Conservation (phyloP, 2,888 invertebrate genomes). For the Esperia sulphurella region DNA sequence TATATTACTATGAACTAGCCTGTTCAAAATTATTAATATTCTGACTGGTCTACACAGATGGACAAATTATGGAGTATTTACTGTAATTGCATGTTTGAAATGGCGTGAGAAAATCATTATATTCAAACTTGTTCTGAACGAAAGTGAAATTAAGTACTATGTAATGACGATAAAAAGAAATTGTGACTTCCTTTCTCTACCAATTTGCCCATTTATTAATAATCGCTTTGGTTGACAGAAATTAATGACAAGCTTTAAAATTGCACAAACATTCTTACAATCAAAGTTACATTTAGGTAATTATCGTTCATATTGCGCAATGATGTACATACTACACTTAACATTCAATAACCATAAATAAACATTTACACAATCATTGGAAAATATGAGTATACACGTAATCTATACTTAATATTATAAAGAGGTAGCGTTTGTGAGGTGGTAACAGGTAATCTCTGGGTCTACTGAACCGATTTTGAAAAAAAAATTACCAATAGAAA, state of each 20-base stretch:
- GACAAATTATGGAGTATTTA: conserved; percentile 1
- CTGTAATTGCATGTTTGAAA: conserved; percentile 6
- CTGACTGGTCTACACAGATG: background rate
- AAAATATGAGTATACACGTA: too few relatives aligned
- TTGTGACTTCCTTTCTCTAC: conserved; percentile 17
- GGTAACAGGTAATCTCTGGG: too few relatives aligned
- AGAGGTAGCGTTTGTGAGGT: too few relatives aligned
- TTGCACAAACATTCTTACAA: background rate
- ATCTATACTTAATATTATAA: too few relatives aligned
- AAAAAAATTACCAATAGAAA: too few relatives aligned
- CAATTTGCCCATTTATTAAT: conserved; percentile 22
- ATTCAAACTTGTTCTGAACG: conserved; percentile 11
- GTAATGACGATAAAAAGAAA: conserved; percentile 13
- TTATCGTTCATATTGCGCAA: background rate
- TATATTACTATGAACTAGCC: too few relatives aligned
- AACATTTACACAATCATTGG: too few relatives aligned
- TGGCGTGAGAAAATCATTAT: conserved; percentile 11
- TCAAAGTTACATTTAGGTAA: background rate
- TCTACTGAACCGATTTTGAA: too few relatives aligned
- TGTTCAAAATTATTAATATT: background rate
- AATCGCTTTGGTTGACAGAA: conserved; percentile 22
- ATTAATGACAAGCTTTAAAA: conserved; percentile 19
- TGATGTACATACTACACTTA: background rate
- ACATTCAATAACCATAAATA: background rate
- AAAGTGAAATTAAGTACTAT: conserved; percentile 14